phyloP scores from a whole-genome alignment of 1,140 invertebrate genomes.

The Orchestia grillus region DNA sequence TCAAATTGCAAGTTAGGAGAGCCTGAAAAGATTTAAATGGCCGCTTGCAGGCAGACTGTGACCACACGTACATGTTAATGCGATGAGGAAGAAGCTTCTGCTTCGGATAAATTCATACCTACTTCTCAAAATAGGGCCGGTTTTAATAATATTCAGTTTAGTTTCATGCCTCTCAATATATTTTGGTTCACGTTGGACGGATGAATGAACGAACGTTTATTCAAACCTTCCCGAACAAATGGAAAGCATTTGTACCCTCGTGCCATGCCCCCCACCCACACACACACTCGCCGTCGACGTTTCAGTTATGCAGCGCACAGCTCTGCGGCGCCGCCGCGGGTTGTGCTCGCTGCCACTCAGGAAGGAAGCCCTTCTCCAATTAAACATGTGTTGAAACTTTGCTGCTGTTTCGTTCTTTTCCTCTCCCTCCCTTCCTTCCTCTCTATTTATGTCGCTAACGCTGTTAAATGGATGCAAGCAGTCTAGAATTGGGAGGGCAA shows the following conservation, averaged over 20 bases:
- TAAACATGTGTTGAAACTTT: constrained; percentile 26
- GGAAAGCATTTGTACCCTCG: not conserved
- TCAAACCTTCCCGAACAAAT: not conserved
- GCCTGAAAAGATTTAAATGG: not conserved
- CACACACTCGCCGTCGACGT: no score
- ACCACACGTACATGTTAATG: not conserved
- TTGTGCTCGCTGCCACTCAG: not conserved
- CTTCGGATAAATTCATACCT: not conserved
- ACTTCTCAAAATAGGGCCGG: not conserved
- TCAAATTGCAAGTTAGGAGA: not conserved
- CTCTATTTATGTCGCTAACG: not conserved
- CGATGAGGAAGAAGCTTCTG: not conserved
- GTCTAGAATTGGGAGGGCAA: not conserved
- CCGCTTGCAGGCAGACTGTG: not conserved
- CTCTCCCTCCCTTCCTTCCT: not conserved
- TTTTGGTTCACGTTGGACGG: not conserved
- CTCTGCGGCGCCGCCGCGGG: not conserved
- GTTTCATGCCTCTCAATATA: not conserved
- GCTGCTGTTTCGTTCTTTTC: not conserved
- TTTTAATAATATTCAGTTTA: not conserved
- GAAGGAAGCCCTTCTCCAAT: constrained; percentile 23
- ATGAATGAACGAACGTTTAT: not conserved
- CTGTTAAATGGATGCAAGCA: not conserved
- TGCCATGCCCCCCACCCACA: not conserved
- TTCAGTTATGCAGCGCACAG: not conserved